A percentile compares a stretch with the other conserved stretches of the same genome.
Conservation (phyloP, 2,888 invertebrate genomes). For the Chrysolina oricalcia region DNA sequence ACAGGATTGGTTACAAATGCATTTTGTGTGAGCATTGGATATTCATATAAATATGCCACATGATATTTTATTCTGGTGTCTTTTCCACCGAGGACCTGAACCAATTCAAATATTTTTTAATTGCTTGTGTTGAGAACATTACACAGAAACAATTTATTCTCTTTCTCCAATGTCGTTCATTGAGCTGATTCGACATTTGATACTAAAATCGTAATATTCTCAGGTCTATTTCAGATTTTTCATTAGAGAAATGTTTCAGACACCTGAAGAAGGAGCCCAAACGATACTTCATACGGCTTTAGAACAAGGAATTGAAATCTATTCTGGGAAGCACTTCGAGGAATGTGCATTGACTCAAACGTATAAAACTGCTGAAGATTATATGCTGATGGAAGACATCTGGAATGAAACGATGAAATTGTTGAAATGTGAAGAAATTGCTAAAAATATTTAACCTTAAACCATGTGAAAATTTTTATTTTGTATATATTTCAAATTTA, state of each 20-base stretch:
- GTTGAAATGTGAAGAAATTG: constrained; percentile 30
- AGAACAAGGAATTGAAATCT: constrained; percentile 51
- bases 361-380: constrained; percentile 43
- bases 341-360: constrained; percentile 47
- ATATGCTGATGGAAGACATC: constrained; percentile 37
- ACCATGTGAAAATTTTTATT: neutral
- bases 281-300: constrained; percentile 52
- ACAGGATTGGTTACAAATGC: too few species aligned
- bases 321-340: constrained; percentile 52
- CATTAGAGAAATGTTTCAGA: constrained; percentile 42
- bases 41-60: too few species aligned
- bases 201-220: neutral
- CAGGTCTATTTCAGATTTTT: neutral
- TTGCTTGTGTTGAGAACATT: too few species aligned
- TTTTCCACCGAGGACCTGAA: too few species aligned
- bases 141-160: too few species aligned
- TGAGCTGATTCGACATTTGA: neutral
- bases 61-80: too few species aligned
- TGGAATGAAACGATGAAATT: constrained; percentile 52
- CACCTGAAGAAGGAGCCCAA: constrained; percentile 56
- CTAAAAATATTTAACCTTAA: neutral
- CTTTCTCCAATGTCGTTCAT: neutral
- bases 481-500: too few species aligned
- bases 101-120: too few species aligned
- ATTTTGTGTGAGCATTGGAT: too few species aligned